A percentile compares a stretch with the other conserved stretches of the same genome.
Evolutionary conservation across 2,797 vertebrate species (phyloP).

Genomic region (Chaenodraco wilsoni): DNA sequence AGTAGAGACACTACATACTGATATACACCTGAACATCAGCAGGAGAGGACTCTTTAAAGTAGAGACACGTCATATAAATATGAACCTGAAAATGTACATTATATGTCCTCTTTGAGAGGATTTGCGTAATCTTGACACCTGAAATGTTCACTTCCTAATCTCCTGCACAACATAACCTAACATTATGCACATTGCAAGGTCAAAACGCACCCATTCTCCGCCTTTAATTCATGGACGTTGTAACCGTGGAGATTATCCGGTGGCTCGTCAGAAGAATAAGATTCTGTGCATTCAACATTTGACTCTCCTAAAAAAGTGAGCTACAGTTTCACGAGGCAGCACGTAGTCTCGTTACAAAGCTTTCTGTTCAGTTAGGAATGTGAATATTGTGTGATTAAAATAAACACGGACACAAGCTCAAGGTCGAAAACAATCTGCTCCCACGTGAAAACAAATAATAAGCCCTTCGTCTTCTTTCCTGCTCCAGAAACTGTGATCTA

Average conservation of each 20-base stretch:
- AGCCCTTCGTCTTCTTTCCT: conserved; percentile 12
- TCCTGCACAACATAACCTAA: conserved; percentile 12
- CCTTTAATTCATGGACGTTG: conserved; percentile 34
- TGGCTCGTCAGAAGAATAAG: conserved; percentile 27
- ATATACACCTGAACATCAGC: too few species aligned
- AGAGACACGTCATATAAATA: too few species aligned
- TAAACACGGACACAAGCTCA: conserved; percentile 24
- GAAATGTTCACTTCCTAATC: too few species aligned
- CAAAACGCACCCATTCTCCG: conserved; percentile 31
- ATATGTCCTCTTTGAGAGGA: too few species aligned
- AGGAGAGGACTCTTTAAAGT: too few species aligned
- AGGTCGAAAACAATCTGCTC: conserved; percentile 25
- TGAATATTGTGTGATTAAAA: conserved; percentile 12
- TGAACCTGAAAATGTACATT: too few species aligned
- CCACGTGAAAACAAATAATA: conserved; percentile 10
- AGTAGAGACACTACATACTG: too few species aligned
- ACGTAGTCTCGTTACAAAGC: background rate
- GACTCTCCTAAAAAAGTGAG: background rate
- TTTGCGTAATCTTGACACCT: too few species aligned
- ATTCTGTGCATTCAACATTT: background rate
- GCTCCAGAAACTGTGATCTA: conserved; percentile 12
- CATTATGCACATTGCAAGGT: conserved; percentile 48
- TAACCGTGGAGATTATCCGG: conserved; percentile 23
- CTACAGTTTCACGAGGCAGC: background rate
- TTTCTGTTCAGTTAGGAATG: background rate